Conservation (phyloP, 2,888 invertebrate species). For the Drosophila demipolita region DNA sequence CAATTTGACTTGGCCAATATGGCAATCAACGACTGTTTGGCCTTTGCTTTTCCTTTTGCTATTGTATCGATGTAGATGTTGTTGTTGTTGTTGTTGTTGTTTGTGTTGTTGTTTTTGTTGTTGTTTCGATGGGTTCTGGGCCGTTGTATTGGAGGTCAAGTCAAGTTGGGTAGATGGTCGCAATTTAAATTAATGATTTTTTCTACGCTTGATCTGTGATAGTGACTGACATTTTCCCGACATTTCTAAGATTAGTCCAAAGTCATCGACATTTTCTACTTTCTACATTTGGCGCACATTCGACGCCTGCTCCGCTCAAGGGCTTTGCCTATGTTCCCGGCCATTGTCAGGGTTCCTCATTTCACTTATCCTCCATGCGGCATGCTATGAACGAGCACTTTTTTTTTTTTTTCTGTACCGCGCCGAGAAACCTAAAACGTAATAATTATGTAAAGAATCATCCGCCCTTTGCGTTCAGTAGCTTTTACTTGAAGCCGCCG, state of each 20-base stretch:
- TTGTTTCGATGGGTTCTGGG: conserved; percentile 56
- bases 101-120: conserved; percentile 26
- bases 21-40: conserved; percentile 59
- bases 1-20: conserved; percentile 68
- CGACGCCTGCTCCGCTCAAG: conserved; percentile 24
- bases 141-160: conserved; percentile 43
- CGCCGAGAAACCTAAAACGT: conserved; percentile 58
- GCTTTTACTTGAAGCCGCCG: conserved; percentile 60
- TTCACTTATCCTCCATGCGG: conserved; percentile 63
- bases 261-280: conserved; percentile 75
- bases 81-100: conserved; percentile 31
- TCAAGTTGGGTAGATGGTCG: conserved; percentile 75
- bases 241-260: conserved; percentile 73
- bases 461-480: conserved; percentile 59
- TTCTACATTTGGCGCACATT: conserved; percentile 65
- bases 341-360: conserved; percentile 45
- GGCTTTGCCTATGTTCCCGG: conserved; percentile 1
- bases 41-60: conserved; percentile 42
- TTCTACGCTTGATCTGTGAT: conserved; percentile 81
- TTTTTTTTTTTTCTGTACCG: conserved; percentile 63
- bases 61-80: conserved; percentile 32
- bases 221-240: conserved; percentile 78
- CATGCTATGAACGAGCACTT: conserved; percentile 65
- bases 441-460: conserved; percentile 76
- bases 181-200: conserved; percentile 83